phyloP scores from a whole-genome alignment of 53 echinoderm and acorn worm species.

The Paracentrotus lividus region DNA sequence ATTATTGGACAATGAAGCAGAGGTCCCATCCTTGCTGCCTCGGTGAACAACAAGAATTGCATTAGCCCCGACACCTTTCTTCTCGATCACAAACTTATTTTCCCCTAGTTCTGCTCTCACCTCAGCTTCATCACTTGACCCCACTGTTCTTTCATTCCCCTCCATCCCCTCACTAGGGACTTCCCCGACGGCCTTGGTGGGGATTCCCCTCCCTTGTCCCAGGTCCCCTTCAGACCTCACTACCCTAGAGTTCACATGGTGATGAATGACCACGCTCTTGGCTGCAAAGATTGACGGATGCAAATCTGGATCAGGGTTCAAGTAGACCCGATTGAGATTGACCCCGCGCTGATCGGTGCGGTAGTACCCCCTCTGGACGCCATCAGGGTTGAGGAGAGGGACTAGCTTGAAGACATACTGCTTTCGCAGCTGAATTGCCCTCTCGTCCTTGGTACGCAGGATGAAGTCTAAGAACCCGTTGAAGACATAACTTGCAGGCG shows the following conservation, averaged over 20 bases:
- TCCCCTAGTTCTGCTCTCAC: constrained; percentile 46
- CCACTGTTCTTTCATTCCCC: constrained; percentile 7
- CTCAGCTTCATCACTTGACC: background rate
- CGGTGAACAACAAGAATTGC: constrained; percentile 65
- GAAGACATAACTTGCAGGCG: constrained; percentile 98
- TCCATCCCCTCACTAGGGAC: background rate
- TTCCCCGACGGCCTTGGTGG: constrained; percentile 56
- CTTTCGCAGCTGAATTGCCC: constrained; percentile 91
- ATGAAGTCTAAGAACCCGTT: constrained; percentile 98
- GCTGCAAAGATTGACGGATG: constrained; percentile 96
- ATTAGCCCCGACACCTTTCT: constrained; percentile 48
- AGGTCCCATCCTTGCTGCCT: background rate
- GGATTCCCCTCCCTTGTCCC: constrained; percentile 14
- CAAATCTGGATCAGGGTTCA: constrained; percentile 82
- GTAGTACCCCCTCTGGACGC: constrained; percentile 95
- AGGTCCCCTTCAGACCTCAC: constrained; percentile 27
- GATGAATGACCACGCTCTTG: constrained; percentile 83
- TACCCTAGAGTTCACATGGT: constrained; percentile 87
- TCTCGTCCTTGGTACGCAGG: constrained; percentile 89
- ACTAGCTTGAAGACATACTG: constrained; percentile 95
- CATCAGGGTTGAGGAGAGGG: constrained; percentile 97
- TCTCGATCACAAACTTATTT: constrained; percentile 39
- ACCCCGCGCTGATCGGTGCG: constrained; percentile 95
- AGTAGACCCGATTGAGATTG: constrained; percentile 91
- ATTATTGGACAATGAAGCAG: background rate